Base-by-base conservation (phyloP, 2,113 vertebrate genomes). In the Siniperca chuatsi region DNA sequence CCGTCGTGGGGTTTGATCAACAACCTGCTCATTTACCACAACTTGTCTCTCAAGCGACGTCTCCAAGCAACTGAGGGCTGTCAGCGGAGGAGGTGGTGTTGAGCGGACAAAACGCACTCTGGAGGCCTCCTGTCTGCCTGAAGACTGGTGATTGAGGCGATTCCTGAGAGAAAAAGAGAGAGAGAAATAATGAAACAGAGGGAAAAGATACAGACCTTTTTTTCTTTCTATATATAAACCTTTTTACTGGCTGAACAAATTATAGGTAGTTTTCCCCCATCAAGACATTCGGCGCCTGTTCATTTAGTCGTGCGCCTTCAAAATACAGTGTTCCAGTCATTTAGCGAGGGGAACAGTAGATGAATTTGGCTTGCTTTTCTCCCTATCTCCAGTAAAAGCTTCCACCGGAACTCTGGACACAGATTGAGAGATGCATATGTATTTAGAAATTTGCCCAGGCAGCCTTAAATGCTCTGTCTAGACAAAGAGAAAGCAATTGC, bases 21-120 rank as follows among this genome's bases (percentile, higher is more conserved):
- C 89, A 89, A 90, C 86, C 92, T 89, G 89, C 92, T 93, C 92
- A 82, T 91, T 92, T 93, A 92, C 83, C 74, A 23, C 84, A 61
- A 83, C 83, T 90, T 85, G 87, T 93, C 91, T 94, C 92, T 94
- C 82, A 83, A 85, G 89, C 78, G 33, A 85, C 69, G 94, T 96
- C 94, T 95, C 94, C 93, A 92, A 90, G 94, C 95, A 94, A 95
- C 95, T 87, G 92, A 87, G 81, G 87, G 81, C 92, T 87, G 91
- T 92, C 88, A 88, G 88, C 69, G 44, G 89, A 91, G 88, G 89
- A 82, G 90, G 89, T 83, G 93, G 86, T 86, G 83, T 68, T 37
- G 82, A 74, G 74, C 86, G 83, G 85, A 95, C 90, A 90, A 92
- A 94, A 89, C 75, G 73, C 76, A 76, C 88, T 79, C 92, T 72